A percentile compares a stretch with the other conserved stretches of the same genome.
phyloP scores from a whole-genome alignment of 2,797 vertebrate genomes.

The Amphiprion clarkii region DNA sequence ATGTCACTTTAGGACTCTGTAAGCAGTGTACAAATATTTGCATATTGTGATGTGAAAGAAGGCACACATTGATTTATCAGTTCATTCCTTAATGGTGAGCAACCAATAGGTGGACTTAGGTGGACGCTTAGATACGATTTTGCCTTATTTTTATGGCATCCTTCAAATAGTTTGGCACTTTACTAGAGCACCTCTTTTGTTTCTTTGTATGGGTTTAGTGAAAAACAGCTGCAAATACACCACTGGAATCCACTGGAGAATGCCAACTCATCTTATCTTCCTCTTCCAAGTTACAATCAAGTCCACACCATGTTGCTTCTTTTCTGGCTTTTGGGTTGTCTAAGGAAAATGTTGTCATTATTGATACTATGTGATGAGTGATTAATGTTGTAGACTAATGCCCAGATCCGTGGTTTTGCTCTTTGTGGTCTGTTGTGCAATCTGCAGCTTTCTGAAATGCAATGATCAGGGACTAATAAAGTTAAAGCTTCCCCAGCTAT shows the following conservation, averaged over 20 bases:
- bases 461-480: constrained; percentile 5
- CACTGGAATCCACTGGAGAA: constrained; percentile 27
- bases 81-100: neutral
- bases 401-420: neutral
- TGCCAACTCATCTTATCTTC: constrained; percentile 25
- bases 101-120: neutral
- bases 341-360: neutral
- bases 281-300: constrained; percentile 32
- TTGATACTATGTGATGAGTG: neutral
- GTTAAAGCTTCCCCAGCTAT: neutral
- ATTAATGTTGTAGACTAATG: neutral
- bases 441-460: constrained; percentile 1
- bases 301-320: neutral
- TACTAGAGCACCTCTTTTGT: constrained; percentile 1
- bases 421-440: neutral
- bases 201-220: constrained; percentile 25
- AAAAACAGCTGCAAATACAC: constrained; percentile 49
- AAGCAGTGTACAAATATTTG: neutral
- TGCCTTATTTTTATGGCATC: constrained; percentile 1
- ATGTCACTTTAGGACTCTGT: neutral
- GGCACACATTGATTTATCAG: neutral
- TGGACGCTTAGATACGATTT: neutral
- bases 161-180: constrained; percentile 18
- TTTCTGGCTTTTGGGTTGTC: neutral
- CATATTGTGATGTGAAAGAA: neutral